Base-by-base conservation (phyloP, 1,140 invertebrate species). In the Leptopilina clavipes region DNA sequence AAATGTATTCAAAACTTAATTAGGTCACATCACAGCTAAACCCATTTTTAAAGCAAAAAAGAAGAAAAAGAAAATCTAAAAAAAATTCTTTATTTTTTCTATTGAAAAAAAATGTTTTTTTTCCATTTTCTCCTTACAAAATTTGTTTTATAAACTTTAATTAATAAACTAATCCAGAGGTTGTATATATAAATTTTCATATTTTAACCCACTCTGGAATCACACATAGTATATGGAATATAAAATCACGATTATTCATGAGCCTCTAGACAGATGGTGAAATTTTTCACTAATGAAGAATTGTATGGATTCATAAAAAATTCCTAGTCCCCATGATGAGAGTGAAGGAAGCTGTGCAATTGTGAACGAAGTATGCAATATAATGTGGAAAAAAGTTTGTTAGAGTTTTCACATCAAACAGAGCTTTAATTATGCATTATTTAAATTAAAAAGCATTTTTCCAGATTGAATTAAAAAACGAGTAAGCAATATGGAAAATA, bases 1-100 rank as follows among this genome's bases (percentile, higher is more conserved):
- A 65, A 65, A 65, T 65, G 25, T 31, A n/a, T 65, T 65, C 25
- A 65, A 65, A 65, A 65, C 59, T 65, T 65, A 65, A 65, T 65
- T 65, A 65, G 11, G 19, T n/a, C 59, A 65, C 11, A 65, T 31
- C 25, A n/a, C 10, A 65, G 10, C 25, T 11, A 65, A 31, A 65
- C 2, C 12, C 14, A 14, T 65, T 37, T n/a, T 8, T 31, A 25
- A 31, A 25, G 45, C 25, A 31, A 1, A 7, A 40, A 40, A 40
- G 8, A 40, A 40, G 9, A 40, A 40, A 40, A 40, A 40, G 9
- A 9, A 40, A 40, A 40, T 7, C 7, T 6, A 52, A 1, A 52
- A 48, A 17, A 8, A 52, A 52, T 31, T 31, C 25, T 31, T 31
- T 31, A 52, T 48, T 48, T 48, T 12, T 48, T n/a, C n/a, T 48